Evolutionary conservation across 2,888 invertebrate species (phyloP).

Genomic region (Cephus pygmeus): DNA sequence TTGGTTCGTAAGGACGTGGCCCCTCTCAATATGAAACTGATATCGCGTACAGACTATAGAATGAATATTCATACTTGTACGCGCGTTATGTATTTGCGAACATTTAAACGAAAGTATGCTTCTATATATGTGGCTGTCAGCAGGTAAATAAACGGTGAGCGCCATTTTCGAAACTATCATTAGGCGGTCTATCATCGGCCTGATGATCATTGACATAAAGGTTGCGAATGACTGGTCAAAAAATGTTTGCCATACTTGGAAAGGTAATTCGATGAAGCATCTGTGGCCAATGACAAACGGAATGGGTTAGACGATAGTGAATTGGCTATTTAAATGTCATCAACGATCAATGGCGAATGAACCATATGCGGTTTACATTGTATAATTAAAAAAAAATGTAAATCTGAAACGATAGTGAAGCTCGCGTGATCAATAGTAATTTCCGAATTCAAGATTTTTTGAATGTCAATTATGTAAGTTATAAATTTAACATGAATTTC

Average conservation of each 20-base stretch:
- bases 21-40: too few relatives aligned
- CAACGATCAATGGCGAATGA: not conserved
- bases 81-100: not conserved
- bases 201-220: not conserved
- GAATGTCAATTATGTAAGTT: not conserved
- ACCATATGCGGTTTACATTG: not conserved
- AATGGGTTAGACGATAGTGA: not conserved
- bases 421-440: not conserved
- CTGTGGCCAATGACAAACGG: not conserved
- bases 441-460: not conserved
- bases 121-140: not conserved
- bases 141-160: not conserved
- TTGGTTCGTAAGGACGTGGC: too few relatives aligned
- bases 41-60: not conserved
- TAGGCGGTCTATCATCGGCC: not conserved
- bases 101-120: not conserved
- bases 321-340: not conserved
- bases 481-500: not conserved
- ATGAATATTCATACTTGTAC: not conserved
- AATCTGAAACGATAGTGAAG: not conserved
- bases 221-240: not conserved
- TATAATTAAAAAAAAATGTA: not conserved
- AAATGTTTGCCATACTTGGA: not conserved
- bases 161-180: not conserved
- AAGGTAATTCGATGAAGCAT: not conserved